phyloP scores from a whole-genome alignment of 2,888 invertebrate genomes.

The Campaea margaritaria region DNA sequence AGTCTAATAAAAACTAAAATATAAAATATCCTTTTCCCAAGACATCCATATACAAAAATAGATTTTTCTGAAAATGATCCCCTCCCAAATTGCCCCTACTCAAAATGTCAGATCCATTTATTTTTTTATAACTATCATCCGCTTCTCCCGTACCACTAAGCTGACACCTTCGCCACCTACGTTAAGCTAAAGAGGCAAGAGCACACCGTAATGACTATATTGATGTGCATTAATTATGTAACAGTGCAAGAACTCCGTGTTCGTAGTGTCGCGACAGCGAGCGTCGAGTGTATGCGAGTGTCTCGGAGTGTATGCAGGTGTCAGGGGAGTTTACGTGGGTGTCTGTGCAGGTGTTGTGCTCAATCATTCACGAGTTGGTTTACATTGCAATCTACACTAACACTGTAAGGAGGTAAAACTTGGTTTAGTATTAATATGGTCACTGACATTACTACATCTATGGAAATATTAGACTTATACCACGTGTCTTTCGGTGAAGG shows the following conservation, averaged over 20 bases:
- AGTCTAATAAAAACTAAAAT: background rate
- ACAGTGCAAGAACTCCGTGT: conserved; percentile 12
- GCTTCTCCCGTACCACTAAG: conserved; percentile 39
- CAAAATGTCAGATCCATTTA: too few relatives aligned
- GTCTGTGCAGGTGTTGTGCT: background rate
- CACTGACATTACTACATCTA: too few relatives aligned
- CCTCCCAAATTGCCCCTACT: too few relatives aligned
- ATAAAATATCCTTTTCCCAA: too few relatives aligned
- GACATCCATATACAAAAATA: too few relatives aligned
- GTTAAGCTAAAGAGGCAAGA: conserved; percentile 56
- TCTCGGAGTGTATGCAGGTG: background rate
- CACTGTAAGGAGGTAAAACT: too few relatives aligned
- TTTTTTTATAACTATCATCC: conserved; percentile 20
- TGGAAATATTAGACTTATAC: too few relatives aligned
- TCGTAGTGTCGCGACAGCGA: background rate
- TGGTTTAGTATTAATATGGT: too few relatives aligned
- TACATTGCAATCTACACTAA: too few relatives aligned
- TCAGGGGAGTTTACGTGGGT: conserved; percentile 3
- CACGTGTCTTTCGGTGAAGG: too few relatives aligned
- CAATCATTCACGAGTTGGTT: background rate
- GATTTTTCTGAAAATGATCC: too few relatives aligned
- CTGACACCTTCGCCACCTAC: conserved; percentile 43
- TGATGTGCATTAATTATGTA: conserved; percentile 66
- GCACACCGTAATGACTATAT: conserved; percentile 57
- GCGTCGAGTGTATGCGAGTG: conserved; percentile 6